phyloP scores from a whole-genome alignment of 2,888 invertebrate genomes.

The Auanema sp. region DNA sequence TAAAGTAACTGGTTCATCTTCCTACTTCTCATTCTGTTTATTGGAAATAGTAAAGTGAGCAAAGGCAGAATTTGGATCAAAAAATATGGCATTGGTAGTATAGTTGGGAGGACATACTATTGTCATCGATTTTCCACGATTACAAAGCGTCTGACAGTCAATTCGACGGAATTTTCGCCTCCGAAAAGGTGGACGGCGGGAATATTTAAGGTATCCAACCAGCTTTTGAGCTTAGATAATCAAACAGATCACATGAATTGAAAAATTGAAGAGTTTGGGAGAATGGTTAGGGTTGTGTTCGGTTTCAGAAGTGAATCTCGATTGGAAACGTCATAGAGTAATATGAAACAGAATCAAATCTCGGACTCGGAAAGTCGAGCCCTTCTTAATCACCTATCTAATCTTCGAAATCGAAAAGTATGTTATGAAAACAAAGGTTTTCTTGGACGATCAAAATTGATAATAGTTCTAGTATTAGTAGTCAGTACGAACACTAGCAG shows the following conservation, averaged over 20 bases:
- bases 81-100: too few species aligned
- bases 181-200: conserved; percentile 16
- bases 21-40: too few species aligned
- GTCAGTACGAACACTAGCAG: too few species aligned
- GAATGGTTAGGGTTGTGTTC: too few species aligned
- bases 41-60: too few species aligned
- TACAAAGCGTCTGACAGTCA: neutral
- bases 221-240: conserved; percentile 7
- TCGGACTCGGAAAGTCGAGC: conserved; percentile 20
- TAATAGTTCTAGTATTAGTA: too few species aligned
- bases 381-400: too few species aligned
- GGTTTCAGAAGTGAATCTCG: too few species aligned
- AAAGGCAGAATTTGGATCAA: too few species aligned
- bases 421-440: neutral
- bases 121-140: neutral
- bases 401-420: too few species aligned
- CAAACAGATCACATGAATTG: neutral
- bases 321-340: neutral
- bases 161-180: neutral
- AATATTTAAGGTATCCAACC: conserved; percentile 14
- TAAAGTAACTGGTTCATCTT: too few species aligned
- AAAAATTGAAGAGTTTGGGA: neutral
- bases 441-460: too few species aligned
- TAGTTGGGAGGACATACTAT: neutral
- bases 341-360: conserved; percentile 6